Base-by-base conservation (phyloP, 1,140 invertebrate species). In the Solen grandis region DNA sequence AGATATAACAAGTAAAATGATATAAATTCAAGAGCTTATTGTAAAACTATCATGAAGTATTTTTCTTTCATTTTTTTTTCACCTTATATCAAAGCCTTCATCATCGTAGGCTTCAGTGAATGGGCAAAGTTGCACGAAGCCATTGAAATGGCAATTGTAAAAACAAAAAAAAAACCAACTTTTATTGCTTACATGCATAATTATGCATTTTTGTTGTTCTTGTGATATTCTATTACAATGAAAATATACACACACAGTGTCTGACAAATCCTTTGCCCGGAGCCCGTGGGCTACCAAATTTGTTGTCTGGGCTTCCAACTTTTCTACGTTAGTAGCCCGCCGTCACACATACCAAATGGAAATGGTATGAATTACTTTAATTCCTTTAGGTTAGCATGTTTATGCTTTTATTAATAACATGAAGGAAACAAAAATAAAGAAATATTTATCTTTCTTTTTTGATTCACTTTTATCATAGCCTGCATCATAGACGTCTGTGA, bases 311-410 rank as follows among this genome's bases (percentile, higher is more conserved):
- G n/a, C n/a, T n/a, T n/a, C n/a, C n/a, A n/a, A n/a, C n/a, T n/a
- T n/a, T 55, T 19, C 4, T 55, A 27, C n/a, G n/a, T n/a, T n/a
- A n/a, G n/a, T n/a, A n/a, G n/a, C n/a, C n/a, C n/a, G n/a, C n/a
- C n/a, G n/a, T 55, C 27, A 22, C 27, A 55, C n/a, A 19, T 22
- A 55, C 54, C n/a, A 4, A 55, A 27, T 55, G 54, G 5, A 4
- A 55, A 57, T 57, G n/a, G 57, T 70, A 54, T 52, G 55, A n/a
- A 38, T 70, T 52, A 55, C 35, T 31, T n/a, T 70, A 5, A 70
- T 33, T 4, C n/a, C 52, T n/a, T 33, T 5, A 33, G 68, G 68
- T 33, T 54, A 70, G 68, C 50, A 55, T 55, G 57, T 55, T 66
- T 66, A 41, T 66, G 36, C 38, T 66, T 41, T 25, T 66, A n/a